phyloP scores from a whole-genome alignment of 2,888 invertebrate genomes.

The Platyscelio sp. region DNA sequence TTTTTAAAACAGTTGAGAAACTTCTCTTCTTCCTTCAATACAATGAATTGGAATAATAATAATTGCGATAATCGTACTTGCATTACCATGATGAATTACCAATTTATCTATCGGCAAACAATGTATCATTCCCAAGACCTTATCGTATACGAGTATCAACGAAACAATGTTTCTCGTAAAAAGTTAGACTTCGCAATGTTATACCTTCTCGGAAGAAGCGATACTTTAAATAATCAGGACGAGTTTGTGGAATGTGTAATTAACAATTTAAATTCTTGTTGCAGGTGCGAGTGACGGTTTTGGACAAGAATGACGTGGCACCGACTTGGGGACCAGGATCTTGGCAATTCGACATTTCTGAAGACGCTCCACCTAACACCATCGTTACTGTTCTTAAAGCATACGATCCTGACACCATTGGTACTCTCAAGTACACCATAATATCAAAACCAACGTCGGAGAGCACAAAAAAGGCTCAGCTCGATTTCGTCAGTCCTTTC shows the following conservation, averaged over 20 bases:
- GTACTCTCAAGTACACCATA: constrained; percentile 91
- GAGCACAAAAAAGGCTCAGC: constrained; percentile 7
- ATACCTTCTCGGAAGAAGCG: background rate
- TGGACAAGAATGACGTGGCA: constrained; percentile 98
- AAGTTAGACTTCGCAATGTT: background rate
- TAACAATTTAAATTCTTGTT: constrained; percentile 80
- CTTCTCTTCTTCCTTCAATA: background rate
- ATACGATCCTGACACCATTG: constrained; percentile 94
- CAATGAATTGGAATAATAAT: background rate
- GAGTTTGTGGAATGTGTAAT: background rate
- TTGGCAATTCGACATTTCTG: constrained; percentile 92
- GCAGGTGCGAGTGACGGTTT: constrained; percentile 94
- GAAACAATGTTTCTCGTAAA: background rate
- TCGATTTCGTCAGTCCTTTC: constrained; percentile 88
- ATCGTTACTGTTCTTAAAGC: constrained; percentile 92
- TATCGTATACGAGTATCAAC: background rate
- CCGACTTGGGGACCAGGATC: constrained; percentile 93
- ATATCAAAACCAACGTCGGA: constrained; percentile 85
- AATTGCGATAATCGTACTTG: constrained; percentile 2
- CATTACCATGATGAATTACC: constrained; percentile 7
- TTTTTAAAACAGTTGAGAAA: background rate
- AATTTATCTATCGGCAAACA: constrained; percentile 12
- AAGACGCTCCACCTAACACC: constrained; percentile 94
- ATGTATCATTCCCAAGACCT: constrained; percentile 1
- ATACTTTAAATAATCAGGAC: background rate